phyloP scores from a whole-genome alignment of 2,888 invertebrate species.

The Drosophila crucigera region DNA sequence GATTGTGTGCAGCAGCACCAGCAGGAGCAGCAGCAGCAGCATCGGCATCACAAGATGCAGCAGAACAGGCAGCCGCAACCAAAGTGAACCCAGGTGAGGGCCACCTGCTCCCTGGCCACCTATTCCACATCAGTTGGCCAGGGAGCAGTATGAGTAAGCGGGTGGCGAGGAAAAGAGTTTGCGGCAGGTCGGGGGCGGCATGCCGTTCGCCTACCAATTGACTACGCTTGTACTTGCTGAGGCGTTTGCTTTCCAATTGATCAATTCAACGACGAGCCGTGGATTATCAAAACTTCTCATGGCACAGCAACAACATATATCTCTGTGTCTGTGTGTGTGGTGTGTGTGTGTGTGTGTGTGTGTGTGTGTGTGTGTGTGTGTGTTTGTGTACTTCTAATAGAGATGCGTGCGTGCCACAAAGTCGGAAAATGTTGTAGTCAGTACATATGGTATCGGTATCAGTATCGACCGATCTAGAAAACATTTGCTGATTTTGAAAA shows the following conservation, averaged over 20 bases:
- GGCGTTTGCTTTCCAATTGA: slow-evolving; percentile 65
- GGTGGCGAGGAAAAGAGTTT: neutral
- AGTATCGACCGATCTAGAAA: neutral
- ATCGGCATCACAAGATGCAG: neutral
- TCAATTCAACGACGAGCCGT: slow-evolving; percentile 62
- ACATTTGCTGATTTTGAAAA: neutral
- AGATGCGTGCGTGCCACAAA: neutral
- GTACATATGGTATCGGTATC: neutral
- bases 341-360: neutral
- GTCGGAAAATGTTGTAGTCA: neutral
- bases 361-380: neutral
- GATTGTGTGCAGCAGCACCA: slow-evolving; percentile 18
- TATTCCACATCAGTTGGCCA: slow-evolving; percentile 16
- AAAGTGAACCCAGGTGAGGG: slow-evolving; percentile 7
- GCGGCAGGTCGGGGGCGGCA: neutral
- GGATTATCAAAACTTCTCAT: slow-evolving; percentile 58
- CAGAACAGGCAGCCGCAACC: neutral
- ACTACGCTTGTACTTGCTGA: slow-evolving; percentile 53
- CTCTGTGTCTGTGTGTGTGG: neutral
- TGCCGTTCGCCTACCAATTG: slow-evolving; percentile 55
- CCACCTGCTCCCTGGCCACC: slow-evolving; percentile 12
- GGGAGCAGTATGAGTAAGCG: neutral
- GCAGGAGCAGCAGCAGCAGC: neutral
- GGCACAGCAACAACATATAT: slow-evolving; percentile 15
- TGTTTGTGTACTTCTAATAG: neutral